Conservation (phyloP, 2,113 vertebrate genomes). For the Stegastes partitus region DNA sequence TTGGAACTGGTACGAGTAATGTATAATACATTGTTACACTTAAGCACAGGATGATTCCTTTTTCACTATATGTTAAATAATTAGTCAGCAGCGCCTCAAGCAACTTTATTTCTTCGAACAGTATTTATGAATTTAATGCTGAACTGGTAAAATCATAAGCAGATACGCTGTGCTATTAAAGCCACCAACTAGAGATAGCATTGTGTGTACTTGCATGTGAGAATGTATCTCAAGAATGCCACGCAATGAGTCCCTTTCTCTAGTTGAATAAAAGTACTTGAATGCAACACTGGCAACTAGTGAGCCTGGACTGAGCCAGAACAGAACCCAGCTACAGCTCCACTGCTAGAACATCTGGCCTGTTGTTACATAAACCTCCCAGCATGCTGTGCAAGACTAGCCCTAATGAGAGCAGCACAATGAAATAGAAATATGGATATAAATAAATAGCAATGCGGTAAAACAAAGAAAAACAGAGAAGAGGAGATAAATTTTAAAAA, state of each 20-base stretch:
- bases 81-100: slow-evolving; percentile 8
- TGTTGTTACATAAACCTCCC: slow-evolving; percentile 55
- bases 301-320: slow-evolving; percentile 33
- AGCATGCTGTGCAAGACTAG: slow-evolving; percentile 31
- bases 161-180: background rate
- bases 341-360: slow-evolving; percentile 52
- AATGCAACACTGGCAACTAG: background rate
- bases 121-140: slow-evolving; percentile 7
- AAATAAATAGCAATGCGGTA: background rate
- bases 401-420: slow-evolving; percentile 28
- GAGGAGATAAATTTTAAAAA: slow-evolving; percentile 2
- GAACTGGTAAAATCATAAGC: background rate
- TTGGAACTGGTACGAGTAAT: slow-evolving; percentile 30
- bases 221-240: background rate
- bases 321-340: slow-evolving; percentile 27
- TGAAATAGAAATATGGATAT: slow-evolving; percentile 4
- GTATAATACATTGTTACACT: slow-evolving; percentile 3
- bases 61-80: slow-evolving; percentile 26
- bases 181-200: background rate
- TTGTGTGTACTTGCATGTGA: background rate
- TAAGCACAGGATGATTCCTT: slow-evolving; percentile 2
- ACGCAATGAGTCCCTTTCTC: background rate
- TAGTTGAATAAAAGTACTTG: background rate
- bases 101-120: slow-evolving; percentile 4
- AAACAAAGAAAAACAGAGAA: slow-evolving; percentile 5